Percentiles rank a stretch among this genome's conserved stretches.
These are phyloP conservation scores for Netelia inedita DNA, from an alignment of 2,888 invertebrate species.

Conservation along the genomic window DNA sequence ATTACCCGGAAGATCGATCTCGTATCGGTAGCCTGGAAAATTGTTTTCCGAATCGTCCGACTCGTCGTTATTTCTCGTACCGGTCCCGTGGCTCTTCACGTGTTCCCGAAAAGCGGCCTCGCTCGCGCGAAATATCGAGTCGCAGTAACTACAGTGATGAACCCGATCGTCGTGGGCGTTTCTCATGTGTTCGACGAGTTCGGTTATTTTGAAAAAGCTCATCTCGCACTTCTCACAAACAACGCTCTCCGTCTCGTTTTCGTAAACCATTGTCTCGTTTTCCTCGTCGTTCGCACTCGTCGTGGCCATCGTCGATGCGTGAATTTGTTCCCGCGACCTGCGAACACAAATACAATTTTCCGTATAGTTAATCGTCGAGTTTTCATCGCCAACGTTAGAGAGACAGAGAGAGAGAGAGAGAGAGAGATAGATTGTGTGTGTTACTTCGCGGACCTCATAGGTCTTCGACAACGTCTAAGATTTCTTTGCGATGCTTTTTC, in stretches of 20 bases:
- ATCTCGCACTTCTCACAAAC: slow-evolving; percentile 70
- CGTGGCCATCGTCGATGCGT: slow-evolving; percentile 25
- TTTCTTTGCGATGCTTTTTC: background rate
- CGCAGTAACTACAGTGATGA: slow-evolving; percentile 72
- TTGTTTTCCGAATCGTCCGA: slow-evolving; percentile 56
- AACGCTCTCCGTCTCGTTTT: slow-evolving; percentile 66
- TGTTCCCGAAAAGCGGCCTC: slow-evolving; percentile 68
- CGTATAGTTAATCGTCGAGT: slow-evolving; percentile 5
- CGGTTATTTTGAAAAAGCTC: slow-evolving; percentile 65
- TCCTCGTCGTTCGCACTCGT: slow-evolving; percentile 52
- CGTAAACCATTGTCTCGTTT: slow-evolving; percentile 29
- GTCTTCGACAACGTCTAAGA: background rate
- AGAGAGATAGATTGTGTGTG: background rate
- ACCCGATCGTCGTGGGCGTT: slow-evolving; percentile 63
- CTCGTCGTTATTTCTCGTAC: slow-evolving; percentile 50
- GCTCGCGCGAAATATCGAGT: slow-evolving; percentile 65
- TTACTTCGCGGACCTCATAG: too few relatives aligned
- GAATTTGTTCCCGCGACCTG: slow-evolving; percentile 69
- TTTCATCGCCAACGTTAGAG: background rate
- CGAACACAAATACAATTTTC: slow-evolving; percentile 70
- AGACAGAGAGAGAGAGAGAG: background rate
- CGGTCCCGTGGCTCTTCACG: slow-evolving; percentile 58
- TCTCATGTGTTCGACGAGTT: slow-evolving; percentile 71
- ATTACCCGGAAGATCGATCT: background rate
- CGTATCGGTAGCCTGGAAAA: background rate